phyloP scores from a whole-genome alignment of 2,113 vertebrate species.

The Toxotes jaculatrix region DNA sequence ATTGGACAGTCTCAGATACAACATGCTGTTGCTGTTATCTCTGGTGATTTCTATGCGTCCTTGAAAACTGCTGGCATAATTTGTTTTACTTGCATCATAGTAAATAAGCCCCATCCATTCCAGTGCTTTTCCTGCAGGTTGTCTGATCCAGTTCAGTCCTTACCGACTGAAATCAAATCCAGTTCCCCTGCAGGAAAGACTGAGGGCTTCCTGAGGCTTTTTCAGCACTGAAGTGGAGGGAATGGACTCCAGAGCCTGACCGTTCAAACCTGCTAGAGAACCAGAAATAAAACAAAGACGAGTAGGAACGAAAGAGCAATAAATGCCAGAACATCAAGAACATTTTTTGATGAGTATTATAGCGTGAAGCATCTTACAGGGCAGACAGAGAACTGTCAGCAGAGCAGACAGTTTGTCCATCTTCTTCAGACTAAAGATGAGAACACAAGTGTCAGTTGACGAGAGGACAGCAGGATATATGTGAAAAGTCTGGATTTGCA shows the following conservation, averaged over 20 bases:
- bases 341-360: background rate
- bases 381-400: background rate
- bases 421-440: background rate
- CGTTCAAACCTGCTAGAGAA: slow-evolving; percentile 44
- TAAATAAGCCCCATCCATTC: slow-evolving; percentile 60
- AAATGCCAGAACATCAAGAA: background rate
- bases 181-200: slow-evolving; percentile 61
- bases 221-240: slow-evolving; percentile 45
- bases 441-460: background rate
- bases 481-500: slow-evolving; percentile 12
- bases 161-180: slow-evolving; percentile 24
- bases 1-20: slow-evolving; percentile 44
- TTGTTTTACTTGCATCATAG: slow-evolving; percentile 18
- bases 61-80: slow-evolving; percentile 30
- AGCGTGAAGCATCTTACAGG: slow-evolving; percentile 4
- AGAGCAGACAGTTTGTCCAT: background rate
- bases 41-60: slow-evolving; percentile 44
- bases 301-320: background rate
- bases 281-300: background rate
- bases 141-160: slow-evolving; percentile 66
- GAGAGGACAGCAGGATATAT: background rate
- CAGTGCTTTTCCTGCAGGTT: slow-evolving; percentile 50
- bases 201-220: slow-evolving; percentile 55
- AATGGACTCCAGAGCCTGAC: slow-evolving; percentile 61
- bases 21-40: slow-evolving; percentile 48